phyloP scores from a whole-genome alignment of 2,888 invertebrate species.

The Diarsia mendica region DNA sequence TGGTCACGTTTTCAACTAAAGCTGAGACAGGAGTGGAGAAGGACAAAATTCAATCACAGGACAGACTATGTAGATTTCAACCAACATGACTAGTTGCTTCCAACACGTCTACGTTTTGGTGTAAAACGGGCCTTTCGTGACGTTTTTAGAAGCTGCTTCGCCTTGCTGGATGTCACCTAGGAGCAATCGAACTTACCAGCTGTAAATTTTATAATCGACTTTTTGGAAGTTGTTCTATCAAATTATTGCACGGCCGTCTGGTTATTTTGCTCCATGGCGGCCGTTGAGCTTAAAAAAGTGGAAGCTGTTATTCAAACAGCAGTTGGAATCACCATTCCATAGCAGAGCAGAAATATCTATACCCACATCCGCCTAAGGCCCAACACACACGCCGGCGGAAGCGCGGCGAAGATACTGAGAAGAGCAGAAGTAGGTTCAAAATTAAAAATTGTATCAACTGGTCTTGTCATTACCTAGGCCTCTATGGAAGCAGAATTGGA shows the following conservation, averaged over 20 bases:
- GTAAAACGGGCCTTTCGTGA: neutral
- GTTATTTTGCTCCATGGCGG: too few species aligned
- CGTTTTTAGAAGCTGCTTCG: neutral
- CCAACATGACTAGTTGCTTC: neutral
- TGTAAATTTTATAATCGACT: neutral
- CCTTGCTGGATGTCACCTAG: neutral
- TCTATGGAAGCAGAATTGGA: too few species aligned
- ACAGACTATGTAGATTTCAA: neutral
- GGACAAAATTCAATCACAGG: neutral
- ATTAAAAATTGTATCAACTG: too few species aligned
- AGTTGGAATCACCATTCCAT: neutral
- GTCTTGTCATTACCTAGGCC: too few species aligned
- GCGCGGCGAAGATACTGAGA: too few species aligned
- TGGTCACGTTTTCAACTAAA: too few species aligned
- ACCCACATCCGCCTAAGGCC: neutral
- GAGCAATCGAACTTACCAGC: neutral
- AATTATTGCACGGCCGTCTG: neutral
- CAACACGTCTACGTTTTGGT: neutral
- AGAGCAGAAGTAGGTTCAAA: too few species aligned
- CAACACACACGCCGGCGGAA: too few species aligned
- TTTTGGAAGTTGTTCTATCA: neutral
- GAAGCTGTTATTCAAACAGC: neutral
- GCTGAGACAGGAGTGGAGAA: neutral
- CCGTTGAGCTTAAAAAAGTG: neutral
- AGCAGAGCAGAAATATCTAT: conserved; percentile 11